phyloP scores from a whole-genome alignment of 2,113 vertebrate species.

The Bos indicus region DNA sequence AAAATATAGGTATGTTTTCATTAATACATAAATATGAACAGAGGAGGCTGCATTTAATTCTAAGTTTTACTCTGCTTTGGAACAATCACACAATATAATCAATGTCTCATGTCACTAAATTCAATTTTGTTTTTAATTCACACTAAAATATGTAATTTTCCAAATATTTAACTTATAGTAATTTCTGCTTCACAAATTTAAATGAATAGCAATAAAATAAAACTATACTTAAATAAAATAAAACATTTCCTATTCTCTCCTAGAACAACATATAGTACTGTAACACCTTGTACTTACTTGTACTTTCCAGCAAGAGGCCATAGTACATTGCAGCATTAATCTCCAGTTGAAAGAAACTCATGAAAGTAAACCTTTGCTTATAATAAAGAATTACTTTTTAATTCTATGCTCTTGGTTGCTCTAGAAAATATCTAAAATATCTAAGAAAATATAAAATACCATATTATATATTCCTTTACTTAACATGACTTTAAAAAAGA shows the following conservation, averaged over 20 bases:
- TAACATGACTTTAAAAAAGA: background rate
- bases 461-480: constrained; percentile 20
- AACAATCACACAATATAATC: background rate
- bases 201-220: constrained; percentile 34
- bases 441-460: background rate
- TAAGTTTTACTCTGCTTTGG: constrained; percentile 29
- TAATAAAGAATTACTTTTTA: constrained; percentile 40
- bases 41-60: background rate
- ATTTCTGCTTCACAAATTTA: constrained; percentile 33
- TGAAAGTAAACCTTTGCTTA: background rate
- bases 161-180: constrained; percentile 33
- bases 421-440: constrained; percentile 37
- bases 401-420: background rate
- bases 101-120: constrained; percentile 4
- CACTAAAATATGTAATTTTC: background rate
- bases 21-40: constrained; percentile 22
- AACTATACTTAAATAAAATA: constrained; percentile 8
- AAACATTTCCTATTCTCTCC: background rate
- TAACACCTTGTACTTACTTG: constrained; percentile 43
- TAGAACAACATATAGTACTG: constrained; percentile 9
- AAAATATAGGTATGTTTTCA: background rate
- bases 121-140: constrained; percentile 2
- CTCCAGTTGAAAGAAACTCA: constrained; percentile 47
- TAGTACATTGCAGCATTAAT: constrained; percentile 45
- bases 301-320: constrained; percentile 56